Evolutionary conservation across 1,140 invertebrate species (phyloP).

Genomic region (Eumeta japonica): DNA sequence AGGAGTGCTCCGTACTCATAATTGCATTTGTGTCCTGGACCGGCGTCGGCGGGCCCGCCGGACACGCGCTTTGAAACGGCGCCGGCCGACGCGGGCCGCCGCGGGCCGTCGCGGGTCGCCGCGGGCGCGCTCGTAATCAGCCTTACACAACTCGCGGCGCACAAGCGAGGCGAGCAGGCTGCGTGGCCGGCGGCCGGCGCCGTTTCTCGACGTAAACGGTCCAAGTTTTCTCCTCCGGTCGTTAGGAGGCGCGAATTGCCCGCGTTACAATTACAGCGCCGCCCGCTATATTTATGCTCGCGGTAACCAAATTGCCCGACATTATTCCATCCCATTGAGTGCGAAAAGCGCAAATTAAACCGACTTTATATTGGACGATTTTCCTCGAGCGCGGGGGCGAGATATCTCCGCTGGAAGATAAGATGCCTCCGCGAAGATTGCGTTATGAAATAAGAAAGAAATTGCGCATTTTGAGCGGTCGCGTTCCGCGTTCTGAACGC

Average conservation of each 20-base stretch:
- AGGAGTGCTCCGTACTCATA: slow-evolving; percentile 37
- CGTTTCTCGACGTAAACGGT: slow-evolving; percentile 29
- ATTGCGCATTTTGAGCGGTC: slow-evolving; percentile 52
- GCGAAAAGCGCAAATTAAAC: slow-evolving; percentile 58
- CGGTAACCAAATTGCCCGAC: slow-evolving; percentile 58
- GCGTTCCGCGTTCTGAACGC: slow-evolving; percentile 22
- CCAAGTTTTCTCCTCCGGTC: slow-evolving; percentile 47
- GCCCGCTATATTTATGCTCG: slow-evolving; percentile 54
- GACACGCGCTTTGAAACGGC: too few species aligned
- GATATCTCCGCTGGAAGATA: slow-evolving; percentile 54
- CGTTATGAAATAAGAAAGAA: slow-evolving; percentile 57
- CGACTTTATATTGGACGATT: slow-evolving; percentile 59
- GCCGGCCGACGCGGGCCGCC: too few species aligned
- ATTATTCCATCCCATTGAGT: slow-evolving; percentile 58
- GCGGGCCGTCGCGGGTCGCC: too few species aligned
- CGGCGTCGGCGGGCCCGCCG: too few species aligned
- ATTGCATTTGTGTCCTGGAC: slow-evolving; percentile 28
- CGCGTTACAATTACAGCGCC: slow-evolving; percentile 53
- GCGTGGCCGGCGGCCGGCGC: too few species aligned
- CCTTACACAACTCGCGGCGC: too few species aligned
- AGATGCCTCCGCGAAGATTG: slow-evolving; percentile 48
- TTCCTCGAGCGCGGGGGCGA: slow-evolving; percentile 48
- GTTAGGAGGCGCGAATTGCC: slow-evolving; percentile 54
- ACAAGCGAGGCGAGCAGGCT: too few species aligned
- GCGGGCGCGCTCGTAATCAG: too few species aligned